These are phyloP conservation scores for Cephalopholis sonnerati DNA, from an alignment of 2,113 vertebrate species.

Conservation along the genomic window DNA sequence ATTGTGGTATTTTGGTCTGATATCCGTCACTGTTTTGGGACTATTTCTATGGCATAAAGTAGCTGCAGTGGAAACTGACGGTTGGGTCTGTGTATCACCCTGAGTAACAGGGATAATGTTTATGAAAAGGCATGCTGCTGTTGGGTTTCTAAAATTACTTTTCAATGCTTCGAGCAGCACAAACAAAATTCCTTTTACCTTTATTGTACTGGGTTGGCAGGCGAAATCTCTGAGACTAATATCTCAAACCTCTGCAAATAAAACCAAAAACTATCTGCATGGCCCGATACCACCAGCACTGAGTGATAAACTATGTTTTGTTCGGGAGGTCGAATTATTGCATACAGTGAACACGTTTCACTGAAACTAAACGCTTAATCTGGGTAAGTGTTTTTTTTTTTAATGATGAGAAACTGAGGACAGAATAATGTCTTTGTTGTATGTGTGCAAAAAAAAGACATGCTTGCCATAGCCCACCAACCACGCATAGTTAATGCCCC, in stretches of 20 bases:
- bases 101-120: not conserved
- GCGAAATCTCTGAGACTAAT: not conserved
- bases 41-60: not conserved
- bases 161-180: not conserved
- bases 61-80: not conserved
- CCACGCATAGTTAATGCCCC: constrained; percentile 1
- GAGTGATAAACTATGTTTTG: not conserved
- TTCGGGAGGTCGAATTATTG: not conserved
- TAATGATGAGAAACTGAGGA: not conserved
- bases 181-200: not conserved
- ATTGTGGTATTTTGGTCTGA: not conserved
- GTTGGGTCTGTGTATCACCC: not conserved
- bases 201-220: not conserved
- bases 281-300: not conserved
- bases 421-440: not conserved
- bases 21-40: not conserved
- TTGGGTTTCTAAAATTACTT: not conserved
- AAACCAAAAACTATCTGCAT: not conserved
- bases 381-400: not conserved
- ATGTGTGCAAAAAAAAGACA: not conserved
- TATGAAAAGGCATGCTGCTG: not conserved
- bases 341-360: not conserved
- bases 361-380: not conserved
- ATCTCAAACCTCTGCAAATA: not conserved
- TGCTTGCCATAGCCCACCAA: not conserved